Base-by-base conservation (phyloP, 2,113 vertebrate genomes). In the Sinocyclocheilus anshuiensis region DNA sequence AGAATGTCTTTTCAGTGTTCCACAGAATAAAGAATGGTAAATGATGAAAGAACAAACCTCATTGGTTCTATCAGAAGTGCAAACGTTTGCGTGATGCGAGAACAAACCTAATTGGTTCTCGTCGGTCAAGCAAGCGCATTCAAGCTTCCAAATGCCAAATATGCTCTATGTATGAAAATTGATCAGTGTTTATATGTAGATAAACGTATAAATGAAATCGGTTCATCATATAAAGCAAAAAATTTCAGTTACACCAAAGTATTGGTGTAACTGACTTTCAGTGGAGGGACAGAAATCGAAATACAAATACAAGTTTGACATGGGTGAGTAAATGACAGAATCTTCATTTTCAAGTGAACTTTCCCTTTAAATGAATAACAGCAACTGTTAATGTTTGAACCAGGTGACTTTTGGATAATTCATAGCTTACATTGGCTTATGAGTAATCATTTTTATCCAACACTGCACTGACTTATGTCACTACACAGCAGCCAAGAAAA, bases 381-480 rank as follows among this genome's bases (percentile, higher is more conserved):
- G 9, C 20, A 61, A 67, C 29, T 39, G 79, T 67, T n/a, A 29
- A 77, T 29, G 6, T 16, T 55, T 29, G 3, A 81, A 67, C 59
- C 79, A 29, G 61, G n/a, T 29, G 59, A 50, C 39, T 81, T 67
- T 50, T 20, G 59, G 59, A 63, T 36, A 45, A 42, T 16, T 22
- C 8, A 10, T 55, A 55, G 16, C 13, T 57, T 36, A 36, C 24
- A 39, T 6, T 57, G 26, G 77, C 53, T 78, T 22, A 61, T 42
- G 77, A 80, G 12, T 63, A 42, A 24, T 57, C 77, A 39, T 75
- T 75, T 75, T 48, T 24, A 48, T 75, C 42, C 12, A n/a, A 24
- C 53, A 39, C 57, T n/a, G 50, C 77, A 61, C 55, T 61, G 77
- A 79, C 33, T 16, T 76, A 42, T 8, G 48, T 61, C 53, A 55